Evolutionary conservation across 2,797 vertebrate genomes (phyloP), one percentile per base, ranked within the genome.

Genomic region (Sternarchorhynchus goeldii): DNA sequence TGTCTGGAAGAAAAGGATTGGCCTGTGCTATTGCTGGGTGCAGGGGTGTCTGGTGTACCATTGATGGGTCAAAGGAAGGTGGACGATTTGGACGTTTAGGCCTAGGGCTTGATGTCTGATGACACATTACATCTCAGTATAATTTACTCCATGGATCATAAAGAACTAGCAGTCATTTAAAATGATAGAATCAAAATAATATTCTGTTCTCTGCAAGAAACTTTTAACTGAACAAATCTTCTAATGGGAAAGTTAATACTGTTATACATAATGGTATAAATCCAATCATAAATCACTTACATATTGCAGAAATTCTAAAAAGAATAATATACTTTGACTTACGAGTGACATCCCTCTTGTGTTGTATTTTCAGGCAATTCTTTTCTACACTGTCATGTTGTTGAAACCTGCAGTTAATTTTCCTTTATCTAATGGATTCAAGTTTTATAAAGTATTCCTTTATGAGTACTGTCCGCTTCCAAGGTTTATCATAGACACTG

Each of bases 301-400:
- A 64, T 6, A 32, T 39, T 18, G 60, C 20, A 53, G 14, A 29
- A 6, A 57, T 29, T 36, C 25, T 10, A 2, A 2, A 55, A 70
- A 18, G 1, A 14, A 57, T 29, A 10, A 6, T 4, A 50, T 34
- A 34, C 14, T 41, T 5, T 1, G 21, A 80, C 72, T 75, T 67
- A 80, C 78, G 3, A 56, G 64, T 18, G 58, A 80, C 78, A 69
- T 75, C 31, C 64, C 62, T 62, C n/a, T 6, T 6, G 45, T 73
- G 18, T 32, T 12, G 53, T n/a, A 25, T 3, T 57, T 64, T 31
- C 29, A 2, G 5, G 4, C 14, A 45, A 41, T 62, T 62, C 6
- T 65, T 32, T 53, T 10, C 17, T 41, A 69, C 0, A 16, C 45
- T 6, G 17, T 69, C 45, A 31, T 69, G 56, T 32, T 56, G n/a